Conservation (phyloP, 2,888 invertebrate species). For the Phyto melanocephala region DNA sequence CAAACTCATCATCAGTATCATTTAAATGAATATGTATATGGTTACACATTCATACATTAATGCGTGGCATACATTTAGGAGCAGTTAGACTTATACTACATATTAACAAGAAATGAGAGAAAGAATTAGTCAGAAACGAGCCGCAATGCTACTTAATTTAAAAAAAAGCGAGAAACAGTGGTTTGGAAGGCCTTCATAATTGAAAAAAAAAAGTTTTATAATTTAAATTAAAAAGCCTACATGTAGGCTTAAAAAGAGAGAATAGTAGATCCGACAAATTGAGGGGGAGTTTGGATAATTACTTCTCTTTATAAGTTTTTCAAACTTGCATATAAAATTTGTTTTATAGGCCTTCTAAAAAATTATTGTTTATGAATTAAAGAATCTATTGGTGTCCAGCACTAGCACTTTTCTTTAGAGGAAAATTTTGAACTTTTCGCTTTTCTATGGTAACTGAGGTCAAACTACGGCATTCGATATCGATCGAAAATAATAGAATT, state of each 20-base stretch:
- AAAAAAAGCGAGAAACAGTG: slow-evolving; percentile 32
- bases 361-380: too few relatives aligned
- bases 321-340: too few relatives aligned
- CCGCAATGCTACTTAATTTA: not conserved
- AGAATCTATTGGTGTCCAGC: too few relatives aligned
- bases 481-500: too few relatives aligned
- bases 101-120: not conserved
- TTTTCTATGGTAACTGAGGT: too few relatives aligned
- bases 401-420: too few relatives aligned
- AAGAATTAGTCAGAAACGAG: slow-evolving; percentile 17
- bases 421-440: too few relatives aligned
- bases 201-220: not conserved
- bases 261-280: not conserved
- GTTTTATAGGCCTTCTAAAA: too few relatives aligned
- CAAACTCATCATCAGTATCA: slow-evolving; percentile 61
- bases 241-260: not conserved
- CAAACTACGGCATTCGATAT: too few relatives aligned
- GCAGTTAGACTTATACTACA: slow-evolving; percentile 28
- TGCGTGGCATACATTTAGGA: slow-evolving; percentile 38
- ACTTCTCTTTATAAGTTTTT: too few relatives aligned
- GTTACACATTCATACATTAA: not conserved
- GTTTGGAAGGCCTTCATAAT: not conserved
- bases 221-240: not conserved
- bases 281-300: too few relatives aligned
- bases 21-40: slow-evolving; percentile 21